These are phyloP conservation scores for Clarias fuscus DNA, from an alignment of 2,797 vertebrate genomes.

Conservation along the genomic window DNA sequence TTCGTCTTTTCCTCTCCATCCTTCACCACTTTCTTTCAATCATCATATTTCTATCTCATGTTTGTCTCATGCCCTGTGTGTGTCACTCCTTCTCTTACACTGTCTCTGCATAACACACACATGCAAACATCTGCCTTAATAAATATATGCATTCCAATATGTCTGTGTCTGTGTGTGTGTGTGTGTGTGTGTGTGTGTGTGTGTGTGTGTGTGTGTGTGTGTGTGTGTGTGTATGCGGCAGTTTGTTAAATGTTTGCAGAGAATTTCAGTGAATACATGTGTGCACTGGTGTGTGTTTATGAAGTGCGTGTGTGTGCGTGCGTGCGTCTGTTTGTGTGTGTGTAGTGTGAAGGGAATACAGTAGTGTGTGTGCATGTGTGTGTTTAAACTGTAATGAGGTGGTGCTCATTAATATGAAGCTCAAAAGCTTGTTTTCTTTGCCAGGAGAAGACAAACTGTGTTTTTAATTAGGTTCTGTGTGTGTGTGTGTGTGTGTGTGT, in stretches of 20 bases:
- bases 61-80: conserved; percentile 25
- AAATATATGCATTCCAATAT: conserved; percentile 8
- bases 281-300: conserved; percentile 28
- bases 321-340: conserved; percentile 29
- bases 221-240: not conserved
- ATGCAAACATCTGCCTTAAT: not conserved
- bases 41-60: conserved; percentile 42
- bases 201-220: not conserved
- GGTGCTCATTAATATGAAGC: conserved; percentile 55
- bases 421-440: conserved; percentile 51
- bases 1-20: conserved; percentile 50
- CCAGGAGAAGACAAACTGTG: conserved; percentile 47
- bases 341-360: conserved; percentile 39
- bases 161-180: conserved; percentile 1
- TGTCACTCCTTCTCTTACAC: conserved; percentile 15
- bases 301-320: not conserved
- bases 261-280: conserved; percentile 21
- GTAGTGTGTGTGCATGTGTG: conserved; percentile 41
- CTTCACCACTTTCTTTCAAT: conserved; percentile 43
- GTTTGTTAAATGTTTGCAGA: conserved; percentile 10
- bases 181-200: not conserved
- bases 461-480: conserved; percentile 47
- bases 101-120: conserved; percentile 4
- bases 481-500: conserved; percentile 21
- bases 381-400: conserved; percentile 55